These are phyloP conservation scores for Yasuhikotakia modesta DNA, from an alignment of 2,797 vertebrate species.

Conservation along the genomic window DNA sequence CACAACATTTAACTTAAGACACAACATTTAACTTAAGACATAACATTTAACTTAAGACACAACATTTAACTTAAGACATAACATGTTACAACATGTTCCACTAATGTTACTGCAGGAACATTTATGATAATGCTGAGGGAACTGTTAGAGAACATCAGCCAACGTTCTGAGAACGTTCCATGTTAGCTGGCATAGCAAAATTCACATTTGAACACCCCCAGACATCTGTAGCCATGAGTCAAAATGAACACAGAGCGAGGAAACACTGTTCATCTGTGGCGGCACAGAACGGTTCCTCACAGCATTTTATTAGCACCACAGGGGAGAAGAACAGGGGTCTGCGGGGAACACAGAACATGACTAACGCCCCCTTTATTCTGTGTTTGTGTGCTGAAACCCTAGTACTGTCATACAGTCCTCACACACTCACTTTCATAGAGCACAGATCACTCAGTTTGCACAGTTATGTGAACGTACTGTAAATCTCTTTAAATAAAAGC, in stretches of 20 bases:
- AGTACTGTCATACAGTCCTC: neutral
- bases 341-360: constrained; percentile 27
- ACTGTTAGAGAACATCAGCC: no score
- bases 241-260: constrained; percentile 17
- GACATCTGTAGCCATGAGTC: constrained; percentile 3
- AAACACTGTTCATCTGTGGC: constrained; percentile 57
- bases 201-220: constrained; percentile 30
- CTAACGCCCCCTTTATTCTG: constrained; percentile 20
- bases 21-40: no score
- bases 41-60: no score
- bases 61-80: no score
- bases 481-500: neutral
- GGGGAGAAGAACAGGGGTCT: constrained; percentile 9
- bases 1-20: no score
- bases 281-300: constrained; percentile 53
- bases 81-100: no score
- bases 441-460: neutral
- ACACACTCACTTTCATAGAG: neutral
- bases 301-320: constrained; percentile 56
- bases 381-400: constrained; percentile 1
- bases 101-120: no score
- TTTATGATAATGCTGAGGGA: no score
- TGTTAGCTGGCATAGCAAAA: neutral
- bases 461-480: neutral
- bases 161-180: no score